A percentile compares a stretch with the other conserved stretches of the same genome.
Evolutionary conservation across 2,888 invertebrate species (phyloP).

Genomic region (Lottia gigantea): DNA sequence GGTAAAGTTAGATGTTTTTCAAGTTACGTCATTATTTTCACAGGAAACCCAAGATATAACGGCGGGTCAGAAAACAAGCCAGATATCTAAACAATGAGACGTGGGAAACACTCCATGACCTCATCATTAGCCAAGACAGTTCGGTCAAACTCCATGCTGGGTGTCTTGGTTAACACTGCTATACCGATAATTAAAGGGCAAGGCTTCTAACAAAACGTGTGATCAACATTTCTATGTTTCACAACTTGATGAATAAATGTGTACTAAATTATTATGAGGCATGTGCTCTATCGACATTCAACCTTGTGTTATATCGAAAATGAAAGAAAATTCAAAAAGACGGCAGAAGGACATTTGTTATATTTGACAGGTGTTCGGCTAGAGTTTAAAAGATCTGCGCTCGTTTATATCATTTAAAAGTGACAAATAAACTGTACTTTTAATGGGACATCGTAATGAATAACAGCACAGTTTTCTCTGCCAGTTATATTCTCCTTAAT

Average conservation of each 20-base stretch:
- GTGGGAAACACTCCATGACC: background rate
- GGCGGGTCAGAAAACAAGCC: background rate
- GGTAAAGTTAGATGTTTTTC: background rate
- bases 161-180: too few species aligned
- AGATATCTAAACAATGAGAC: background rate
- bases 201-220: too few species aligned
- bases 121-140: background rate
- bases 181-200: too few species aligned
- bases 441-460: background rate
- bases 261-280: background rate
- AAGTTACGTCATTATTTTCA: background rate
- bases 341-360: background rate
- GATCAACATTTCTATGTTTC: background rate
- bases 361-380: background rate
- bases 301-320: too few species aligned
- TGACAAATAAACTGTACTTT: background rate
- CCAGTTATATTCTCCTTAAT: background rate
- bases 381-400: background rate
- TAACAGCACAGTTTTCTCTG: background rate
- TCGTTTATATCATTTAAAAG: background rate
- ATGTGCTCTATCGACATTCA: background rate
- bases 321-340: background rate
- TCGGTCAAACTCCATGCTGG: too few species aligned
- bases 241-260: background rate
- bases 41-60: background rate